phyloP scores from a whole-genome alignment of 2,888 invertebrate species.

The Tiliacea aurago region DNA sequence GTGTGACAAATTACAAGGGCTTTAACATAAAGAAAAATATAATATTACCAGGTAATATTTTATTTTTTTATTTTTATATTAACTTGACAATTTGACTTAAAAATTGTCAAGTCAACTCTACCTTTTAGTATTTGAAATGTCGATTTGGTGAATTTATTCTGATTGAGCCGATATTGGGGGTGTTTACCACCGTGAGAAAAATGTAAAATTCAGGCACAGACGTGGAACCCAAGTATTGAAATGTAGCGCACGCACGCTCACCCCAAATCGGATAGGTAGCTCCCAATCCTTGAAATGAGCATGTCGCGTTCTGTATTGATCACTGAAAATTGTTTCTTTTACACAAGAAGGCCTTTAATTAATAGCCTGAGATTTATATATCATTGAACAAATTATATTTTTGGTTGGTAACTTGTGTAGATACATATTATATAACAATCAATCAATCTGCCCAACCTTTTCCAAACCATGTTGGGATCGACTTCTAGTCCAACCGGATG shows the following conservation, averaged over 20 bases:
- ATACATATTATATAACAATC: not conserved
- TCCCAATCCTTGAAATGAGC: slow-evolving; percentile 37
- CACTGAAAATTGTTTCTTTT: slow-evolving; percentile 5
- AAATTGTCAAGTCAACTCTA: not conserved
- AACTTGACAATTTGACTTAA: too few relatives aligned
- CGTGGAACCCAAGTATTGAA: slow-evolving; percentile 24
- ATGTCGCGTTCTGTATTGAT: slow-evolving; percentile 9
- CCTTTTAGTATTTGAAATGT: slow-evolving; percentile 4
- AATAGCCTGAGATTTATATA: not conserved
- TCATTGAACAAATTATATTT: not conserved
- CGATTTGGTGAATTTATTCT: slow-evolving; percentile 25
- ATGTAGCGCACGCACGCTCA: slow-evolving; percentile 51
- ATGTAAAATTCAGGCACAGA: slow-evolving; percentile 38
- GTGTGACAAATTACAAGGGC: not conserved
- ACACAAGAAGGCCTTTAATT: not conserved
- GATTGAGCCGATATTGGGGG: not conserved
- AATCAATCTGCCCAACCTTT: too few relatives aligned
- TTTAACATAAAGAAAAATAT: not conserved
- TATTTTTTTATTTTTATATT: too few relatives aligned
- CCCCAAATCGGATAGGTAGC: slow-evolving; percentile 49
- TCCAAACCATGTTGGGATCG: too few relatives aligned
- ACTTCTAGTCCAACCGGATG: too few relatives aligned
- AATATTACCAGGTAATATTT: too few relatives aligned
- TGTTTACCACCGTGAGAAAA: slow-evolving; percentile 21
- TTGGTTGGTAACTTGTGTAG: not conserved